Percentiles rank a stretch among this genome's conserved stretches.
Evolutionary conservation across 1,140 invertebrate species (phyloP).

Genomic region (Anthonomus grandis): DNA sequence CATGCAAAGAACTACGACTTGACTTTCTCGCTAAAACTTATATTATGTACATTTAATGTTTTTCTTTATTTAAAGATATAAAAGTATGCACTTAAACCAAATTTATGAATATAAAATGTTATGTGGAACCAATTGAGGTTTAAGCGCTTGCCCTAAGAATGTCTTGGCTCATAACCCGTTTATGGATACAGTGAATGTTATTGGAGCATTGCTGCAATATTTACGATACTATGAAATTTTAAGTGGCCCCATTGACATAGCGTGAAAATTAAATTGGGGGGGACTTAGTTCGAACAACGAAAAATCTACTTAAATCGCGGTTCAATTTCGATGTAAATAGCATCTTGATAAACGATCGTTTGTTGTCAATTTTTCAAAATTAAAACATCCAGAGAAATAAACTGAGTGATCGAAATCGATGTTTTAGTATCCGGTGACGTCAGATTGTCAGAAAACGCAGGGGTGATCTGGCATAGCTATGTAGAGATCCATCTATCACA

Average conservation of each 20-base stretch:
- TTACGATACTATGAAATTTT: slow-evolving; percentile 23
- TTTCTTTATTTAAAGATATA: too few relatives aligned
- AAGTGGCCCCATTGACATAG: slow-evolving; percentile 11
- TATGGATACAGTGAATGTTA: slow-evolving; percentile 16
- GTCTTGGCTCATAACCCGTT: slow-evolving; percentile 15
- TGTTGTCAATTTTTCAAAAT: too few relatives aligned
- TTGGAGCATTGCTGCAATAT: slow-evolving; percentile 19
- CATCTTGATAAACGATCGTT: too few relatives aligned
- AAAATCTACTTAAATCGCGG: too few relatives aligned
- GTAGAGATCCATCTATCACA: slow-evolving; percentile 22
- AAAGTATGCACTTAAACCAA: too few relatives aligned
- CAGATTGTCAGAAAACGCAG: slow-evolving; percentile 22
- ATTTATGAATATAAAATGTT: slow-evolving; percentile 12
- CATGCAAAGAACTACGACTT: too few relatives aligned
- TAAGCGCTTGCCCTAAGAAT: slow-evolving; percentile 16
- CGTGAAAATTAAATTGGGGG: slow-evolving; percentile 19
- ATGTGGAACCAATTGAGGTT: slow-evolving; percentile 14
- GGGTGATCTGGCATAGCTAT: slow-evolving; percentile 11
- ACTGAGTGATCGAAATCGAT: too few relatives aligned
- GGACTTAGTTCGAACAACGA: too few relatives aligned
- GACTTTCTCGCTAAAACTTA: too few relatives aligned
- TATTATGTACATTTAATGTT: too few relatives aligned
- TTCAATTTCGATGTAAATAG: too few relatives aligned
- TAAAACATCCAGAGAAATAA: too few relatives aligned
- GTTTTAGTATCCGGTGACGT: slow-evolving; percentile 18